Percentiles rank a stretch among this genome's conserved stretches.
Evolutionary conservation across 1,140 invertebrate species (phyloP).

Genomic region (Mactra quadrangularis): DNA sequence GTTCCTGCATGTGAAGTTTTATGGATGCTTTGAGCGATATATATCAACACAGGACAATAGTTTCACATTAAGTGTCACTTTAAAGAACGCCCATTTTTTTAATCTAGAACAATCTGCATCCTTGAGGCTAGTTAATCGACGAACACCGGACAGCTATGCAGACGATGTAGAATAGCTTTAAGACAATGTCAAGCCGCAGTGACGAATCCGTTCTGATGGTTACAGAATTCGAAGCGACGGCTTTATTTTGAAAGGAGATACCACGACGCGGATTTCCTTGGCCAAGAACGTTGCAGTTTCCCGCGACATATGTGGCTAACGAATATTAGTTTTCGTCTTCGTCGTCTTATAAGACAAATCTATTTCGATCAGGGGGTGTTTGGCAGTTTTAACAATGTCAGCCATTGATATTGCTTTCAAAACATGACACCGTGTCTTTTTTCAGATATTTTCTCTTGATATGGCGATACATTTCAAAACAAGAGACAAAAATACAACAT

Average conservation of each 20-base stretch:
- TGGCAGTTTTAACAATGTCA: not conserved
- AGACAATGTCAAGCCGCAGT: slow-evolving; percentile 42
- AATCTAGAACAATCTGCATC: slow-evolving; percentile 58
- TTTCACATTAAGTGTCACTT: slow-evolving; percentile 60
- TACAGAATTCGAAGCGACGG: slow-evolving; percentile 40
- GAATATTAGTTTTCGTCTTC: not conserved
- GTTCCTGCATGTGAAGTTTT: slow-evolving; percentile 53
- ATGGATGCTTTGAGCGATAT: slow-evolving; percentile 58
- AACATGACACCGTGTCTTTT: too few relatives aligned
- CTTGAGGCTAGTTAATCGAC: slow-evolving; percentile 54
- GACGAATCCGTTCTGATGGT: slow-evolving; percentile 43
- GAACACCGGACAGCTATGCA: slow-evolving; percentile 42
- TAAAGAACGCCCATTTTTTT: slow-evolving; percentile 42
- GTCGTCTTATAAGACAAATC: slow-evolving; percentile 3
- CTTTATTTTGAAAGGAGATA: slow-evolving; percentile 47
- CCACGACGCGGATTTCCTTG: not conserved
- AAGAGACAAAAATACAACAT: too few relatives aligned
- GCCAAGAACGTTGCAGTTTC: slow-evolving; percentile 25
- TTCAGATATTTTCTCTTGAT: too few relatives aligned
- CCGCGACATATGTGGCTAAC: slow-evolving; percentile 49
- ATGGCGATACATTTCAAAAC: too few relatives aligned
- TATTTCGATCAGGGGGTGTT: slow-evolving; percentile 11
- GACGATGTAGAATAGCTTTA: slow-evolving; percentile 1
- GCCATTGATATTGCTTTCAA: too few relatives aligned
- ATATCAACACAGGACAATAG: slow-evolving; percentile 60